Conservation (phyloP, 2,113 vertebrate genomes). For the Charadrius vociferus region DNA sequence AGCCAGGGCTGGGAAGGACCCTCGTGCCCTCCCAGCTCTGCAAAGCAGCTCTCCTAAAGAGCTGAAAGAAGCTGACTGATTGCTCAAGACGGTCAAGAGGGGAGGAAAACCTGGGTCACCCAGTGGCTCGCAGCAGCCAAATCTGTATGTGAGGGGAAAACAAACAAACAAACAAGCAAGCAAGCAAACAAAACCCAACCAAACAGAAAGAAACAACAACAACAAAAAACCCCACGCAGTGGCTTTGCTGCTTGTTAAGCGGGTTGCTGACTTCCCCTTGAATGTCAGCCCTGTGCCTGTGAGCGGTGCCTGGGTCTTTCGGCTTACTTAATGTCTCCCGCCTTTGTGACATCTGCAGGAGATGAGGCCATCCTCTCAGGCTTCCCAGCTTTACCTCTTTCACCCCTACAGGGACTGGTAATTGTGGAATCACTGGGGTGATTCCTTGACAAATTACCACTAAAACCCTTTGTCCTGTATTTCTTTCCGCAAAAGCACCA, state of each 20-base stretch:
- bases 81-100: neutral
- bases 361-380: neutral
- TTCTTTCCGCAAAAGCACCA: neutral
- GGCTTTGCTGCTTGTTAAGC: neutral
- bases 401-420: rapidly evolving
- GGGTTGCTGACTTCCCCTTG: neutral
- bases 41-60: neutral
- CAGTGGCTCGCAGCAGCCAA: neutral
- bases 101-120: neutral
- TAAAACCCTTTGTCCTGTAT: neutral
- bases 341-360: neutral
- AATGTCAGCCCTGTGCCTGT: neutral
- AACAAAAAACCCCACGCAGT: neutral
- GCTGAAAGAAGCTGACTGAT: neutral
- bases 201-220: neutral
- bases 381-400: neutral
- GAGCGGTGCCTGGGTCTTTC: neutral
- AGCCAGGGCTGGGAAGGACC: neutral
- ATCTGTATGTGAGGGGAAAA: neutral
- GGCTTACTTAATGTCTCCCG: neutral
- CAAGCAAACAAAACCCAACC: neutral
- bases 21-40: neutral
- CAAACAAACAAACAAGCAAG: neutral
- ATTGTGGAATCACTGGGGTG: neutral
- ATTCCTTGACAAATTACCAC: neutral